Evolutionary conservation across 2,113 vertebrate genomes (phyloP).

Genomic region (Ancistrus triradiatus): DNA sequence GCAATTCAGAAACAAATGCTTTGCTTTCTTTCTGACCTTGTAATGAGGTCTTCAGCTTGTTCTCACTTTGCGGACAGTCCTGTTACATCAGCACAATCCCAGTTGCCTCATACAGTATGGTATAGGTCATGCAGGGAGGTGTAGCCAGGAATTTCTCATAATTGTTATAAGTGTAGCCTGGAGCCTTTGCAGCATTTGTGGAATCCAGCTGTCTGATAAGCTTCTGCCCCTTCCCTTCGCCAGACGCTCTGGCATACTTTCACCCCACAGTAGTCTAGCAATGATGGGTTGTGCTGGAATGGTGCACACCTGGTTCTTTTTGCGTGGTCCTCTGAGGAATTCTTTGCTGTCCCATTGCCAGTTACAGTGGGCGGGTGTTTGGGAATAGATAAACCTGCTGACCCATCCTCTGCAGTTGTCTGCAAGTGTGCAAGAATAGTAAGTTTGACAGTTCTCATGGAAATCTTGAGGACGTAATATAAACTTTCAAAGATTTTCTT

Average conservation of each 20-base stretch:
- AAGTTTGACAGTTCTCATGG: neutral
- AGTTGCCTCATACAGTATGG: neutral
- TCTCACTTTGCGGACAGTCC: too few relatives aligned
- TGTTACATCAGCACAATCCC: neutral
- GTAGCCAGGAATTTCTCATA: neutral
- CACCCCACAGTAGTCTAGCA: constrained; percentile 44
- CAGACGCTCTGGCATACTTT: constrained; percentile 62
- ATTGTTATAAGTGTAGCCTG: constrained; percentile 23
- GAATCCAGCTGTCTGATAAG: constrained; percentile 51
- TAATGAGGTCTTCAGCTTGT: too few relatives aligned
- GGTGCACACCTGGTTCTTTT: constrained; percentile 60
- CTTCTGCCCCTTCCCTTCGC: constrained; percentile 23
- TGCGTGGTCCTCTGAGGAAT: constrained; percentile 25
- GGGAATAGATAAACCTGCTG: neutral
- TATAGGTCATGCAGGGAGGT: constrained; percentile 1
- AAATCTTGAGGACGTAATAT: too few relatives aligned
- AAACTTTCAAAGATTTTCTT: too few relatives aligned
- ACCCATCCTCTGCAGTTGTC: neutral
- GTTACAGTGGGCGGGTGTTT: neutral
- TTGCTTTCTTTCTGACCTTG: too few relatives aligned
- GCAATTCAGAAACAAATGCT: neutral
- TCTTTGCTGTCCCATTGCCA: neutral
- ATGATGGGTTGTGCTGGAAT: constrained; percentile 38
- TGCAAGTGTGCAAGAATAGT: neutral
- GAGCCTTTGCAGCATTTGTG: constrained; percentile 37